These are phyloP conservation scores for Sialis fuliginosa DNA, from an alignment of 2,888 invertebrate species.

Conservation along the genomic window DNA sequence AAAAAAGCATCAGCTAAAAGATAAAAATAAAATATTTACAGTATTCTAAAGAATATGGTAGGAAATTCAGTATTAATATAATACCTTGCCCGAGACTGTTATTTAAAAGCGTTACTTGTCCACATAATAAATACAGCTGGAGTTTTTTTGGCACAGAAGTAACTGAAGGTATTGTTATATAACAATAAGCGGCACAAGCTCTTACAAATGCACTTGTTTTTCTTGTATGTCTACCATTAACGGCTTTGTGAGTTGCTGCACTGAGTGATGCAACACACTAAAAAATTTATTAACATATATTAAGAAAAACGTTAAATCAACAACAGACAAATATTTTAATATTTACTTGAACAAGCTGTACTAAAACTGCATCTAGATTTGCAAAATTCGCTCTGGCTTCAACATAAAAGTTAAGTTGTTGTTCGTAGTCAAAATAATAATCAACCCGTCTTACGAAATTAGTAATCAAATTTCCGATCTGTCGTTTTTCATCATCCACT, in stretches of 20 bases:
- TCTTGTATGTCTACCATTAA: conserved; percentile 56
- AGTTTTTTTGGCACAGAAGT: conserved; percentile 59
- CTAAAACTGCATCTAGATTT: conserved; percentile 74
- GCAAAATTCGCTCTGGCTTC: conserved; percentile 81
- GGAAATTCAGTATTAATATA: neutral
- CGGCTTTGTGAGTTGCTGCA: conserved; percentile 45
- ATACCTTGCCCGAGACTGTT: conserved; percentile 81
- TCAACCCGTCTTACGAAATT: conserved; percentile 63
- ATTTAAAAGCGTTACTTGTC: conserved; percentile 77
- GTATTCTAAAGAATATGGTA: neutral
- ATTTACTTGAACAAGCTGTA: conserved; percentile 67
- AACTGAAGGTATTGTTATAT: conserved; percentile 93
- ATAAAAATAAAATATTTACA: conserved; percentile 6
- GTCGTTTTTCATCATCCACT: conserved; percentile 79
- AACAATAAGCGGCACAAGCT: conserved; percentile 90
- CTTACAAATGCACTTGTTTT: conserved; percentile 75
- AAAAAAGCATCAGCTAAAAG: conserved; percentile 80
- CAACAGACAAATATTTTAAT: neutral
- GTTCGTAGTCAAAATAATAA: conserved; percentile 75
- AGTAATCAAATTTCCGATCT: conserved; percentile 68
- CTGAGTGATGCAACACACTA: conserved; percentile 70
- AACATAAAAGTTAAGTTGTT: conserved; percentile 83
- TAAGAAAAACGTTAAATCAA: neutral
- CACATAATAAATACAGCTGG: conserved; percentile 71
- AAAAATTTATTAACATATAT: conserved; percentile 12